Evolutionary conservation across 1,140 invertebrate genomes (phyloP).

Genomic region (Brachionus sp.): DNA sequence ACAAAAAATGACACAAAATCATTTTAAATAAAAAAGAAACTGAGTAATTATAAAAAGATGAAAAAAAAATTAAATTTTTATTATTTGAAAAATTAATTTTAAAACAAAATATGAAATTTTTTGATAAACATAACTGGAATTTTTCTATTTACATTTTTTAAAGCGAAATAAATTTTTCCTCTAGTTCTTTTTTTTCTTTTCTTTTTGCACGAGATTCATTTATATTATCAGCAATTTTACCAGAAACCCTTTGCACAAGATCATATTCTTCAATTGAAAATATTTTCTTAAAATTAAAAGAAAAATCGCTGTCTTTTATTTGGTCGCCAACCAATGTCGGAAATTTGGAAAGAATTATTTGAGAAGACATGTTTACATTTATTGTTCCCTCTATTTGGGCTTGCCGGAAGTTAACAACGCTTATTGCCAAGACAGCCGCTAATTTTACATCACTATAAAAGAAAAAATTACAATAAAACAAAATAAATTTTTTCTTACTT

Average conservation of each 20-base stretch:
- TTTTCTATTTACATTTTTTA: constrained; percentile 8
- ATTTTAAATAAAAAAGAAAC: background rate
- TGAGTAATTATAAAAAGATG: no score
- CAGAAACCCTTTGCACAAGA: background rate
- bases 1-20: background rate
- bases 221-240: background rate
- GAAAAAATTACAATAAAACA: background rate
- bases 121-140: background rate
- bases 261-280: background rate
- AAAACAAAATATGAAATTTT: background rate
- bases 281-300: background rate
- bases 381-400: constrained; percentile 17
- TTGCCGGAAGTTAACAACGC: background rate
- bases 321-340: background rate
- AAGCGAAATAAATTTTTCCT: background rate
- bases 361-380: constrained; percentile 35
- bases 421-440: background rate
- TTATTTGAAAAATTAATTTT: background rate
- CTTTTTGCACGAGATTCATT: background rate
- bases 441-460: background rate
- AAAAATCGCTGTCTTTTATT: background rate
- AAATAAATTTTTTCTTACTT: background rate
- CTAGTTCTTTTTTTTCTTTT: background rate
- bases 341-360: background rate
- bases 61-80: background rate